These are phyloP conservation scores for Melinopterus prodromus DNA, from an alignment of 2,888 invertebrate genomes.

Conservation along the genomic window DNA sequence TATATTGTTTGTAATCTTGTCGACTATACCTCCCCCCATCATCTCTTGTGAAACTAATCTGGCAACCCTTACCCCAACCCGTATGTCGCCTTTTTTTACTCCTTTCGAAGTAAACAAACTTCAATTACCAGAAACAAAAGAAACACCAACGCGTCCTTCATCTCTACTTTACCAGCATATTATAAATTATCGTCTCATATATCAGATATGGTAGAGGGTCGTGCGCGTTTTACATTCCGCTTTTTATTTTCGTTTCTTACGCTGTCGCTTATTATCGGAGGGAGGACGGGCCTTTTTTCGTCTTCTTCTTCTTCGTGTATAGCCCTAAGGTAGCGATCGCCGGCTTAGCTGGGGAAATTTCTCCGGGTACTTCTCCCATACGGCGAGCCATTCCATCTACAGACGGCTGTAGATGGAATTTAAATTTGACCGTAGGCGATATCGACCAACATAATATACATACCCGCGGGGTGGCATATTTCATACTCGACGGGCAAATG, in stretches of 20 bases:
- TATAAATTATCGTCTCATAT: neutral
- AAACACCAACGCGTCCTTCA: too few species aligned
- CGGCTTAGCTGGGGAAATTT: conserved; percentile 41
- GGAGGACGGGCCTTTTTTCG: conserved; percentile 7
- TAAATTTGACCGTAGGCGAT: conserved; percentile 51
- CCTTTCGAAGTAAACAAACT: too few species aligned
- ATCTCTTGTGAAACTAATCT: too few species aligned
- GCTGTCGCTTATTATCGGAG: conserved; percentile 8
- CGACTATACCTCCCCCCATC: too few species aligned
- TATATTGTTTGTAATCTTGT: too few species aligned
- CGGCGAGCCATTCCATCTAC: conserved; percentile 39
- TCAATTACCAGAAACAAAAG: too few species aligned
- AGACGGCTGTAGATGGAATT: conserved; percentile 50
- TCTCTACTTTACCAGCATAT: too few species aligned
- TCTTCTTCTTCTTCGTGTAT: conserved; percentile 20
- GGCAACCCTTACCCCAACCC: too few species aligned
- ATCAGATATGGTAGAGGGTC: neutral
- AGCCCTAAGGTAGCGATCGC: conserved; percentile 23
- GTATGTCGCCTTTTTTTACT: too few species aligned
- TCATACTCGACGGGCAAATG: conserved; percentile 55
- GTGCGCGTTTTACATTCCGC: neutral
- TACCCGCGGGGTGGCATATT: conserved; percentile 57
- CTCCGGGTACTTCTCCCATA: conserved; percentile 47
- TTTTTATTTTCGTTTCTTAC: conserved; percentile 10
- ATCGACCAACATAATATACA: conserved; percentile 55